These are phyloP conservation scores for Lepidocyrtinus sp. DNA, from an alignment of 2,888 invertebrate species.

Conservation along the genomic window DNA sequence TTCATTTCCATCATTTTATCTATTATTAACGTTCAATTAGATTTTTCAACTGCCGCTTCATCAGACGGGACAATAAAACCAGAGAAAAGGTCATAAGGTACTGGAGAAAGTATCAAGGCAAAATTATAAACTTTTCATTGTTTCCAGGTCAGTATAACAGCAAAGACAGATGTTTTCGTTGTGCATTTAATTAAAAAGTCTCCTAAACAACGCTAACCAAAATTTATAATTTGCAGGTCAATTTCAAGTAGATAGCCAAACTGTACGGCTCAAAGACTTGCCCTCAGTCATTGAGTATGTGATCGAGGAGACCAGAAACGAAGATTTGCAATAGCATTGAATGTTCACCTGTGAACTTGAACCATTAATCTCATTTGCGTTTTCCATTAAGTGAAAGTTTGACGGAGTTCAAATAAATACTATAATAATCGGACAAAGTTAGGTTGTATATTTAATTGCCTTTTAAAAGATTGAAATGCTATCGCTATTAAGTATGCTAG, in stretches of 20 bases:
- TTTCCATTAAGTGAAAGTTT: neutral
- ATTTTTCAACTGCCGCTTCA: conserved; percentile 54
- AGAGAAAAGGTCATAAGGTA: conserved; percentile 35
- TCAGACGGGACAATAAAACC: conserved; percentile 42
- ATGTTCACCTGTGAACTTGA: neutral
- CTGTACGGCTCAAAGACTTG: conserved; percentile 45
- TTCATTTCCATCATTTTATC: no score
- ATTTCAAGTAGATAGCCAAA: conserved; percentile 36
- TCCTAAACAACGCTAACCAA: no score
- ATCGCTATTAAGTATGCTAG: no score
- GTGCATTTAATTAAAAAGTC: no score
- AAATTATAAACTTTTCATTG: conserved; percentile 36
- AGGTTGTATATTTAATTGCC: neutral
- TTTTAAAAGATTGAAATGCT: neutral
- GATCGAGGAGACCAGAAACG: conserved; percentile 46
- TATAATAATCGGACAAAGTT: neutral
- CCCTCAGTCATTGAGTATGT: conserved; percentile 48
- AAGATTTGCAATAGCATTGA: conserved; percentile 35
- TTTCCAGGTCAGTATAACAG: conserved; percentile 29
- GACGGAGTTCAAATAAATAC: neutral
- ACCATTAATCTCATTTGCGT: neutral
- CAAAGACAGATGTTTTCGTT: no score
- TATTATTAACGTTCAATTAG: conserved; percentile 35
- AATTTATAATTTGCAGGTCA: conserved; percentile 23
- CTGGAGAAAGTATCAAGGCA: conserved; percentile 41